Conservation (phyloP, 2,888 invertebrate species). For the Kuschelorhynchus macadamiae region DNA sequence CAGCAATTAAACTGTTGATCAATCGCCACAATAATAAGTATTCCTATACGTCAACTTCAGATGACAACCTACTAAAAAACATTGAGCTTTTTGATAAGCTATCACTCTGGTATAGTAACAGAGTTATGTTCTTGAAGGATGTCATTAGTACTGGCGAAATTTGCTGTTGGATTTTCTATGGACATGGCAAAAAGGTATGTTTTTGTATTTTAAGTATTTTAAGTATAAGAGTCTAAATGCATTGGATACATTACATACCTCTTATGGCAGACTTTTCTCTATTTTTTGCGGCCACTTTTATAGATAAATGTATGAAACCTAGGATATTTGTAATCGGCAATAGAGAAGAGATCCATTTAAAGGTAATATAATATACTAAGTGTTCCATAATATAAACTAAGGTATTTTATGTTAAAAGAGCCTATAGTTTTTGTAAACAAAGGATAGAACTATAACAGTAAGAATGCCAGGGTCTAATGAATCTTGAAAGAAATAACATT, state of each 20-base stretch:
- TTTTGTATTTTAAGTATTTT: background rate
- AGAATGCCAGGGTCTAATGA: too few relatives aligned
- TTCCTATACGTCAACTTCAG: slow-evolving; percentile 97
- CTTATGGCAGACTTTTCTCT: background rate
- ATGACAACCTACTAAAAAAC: slow-evolving; percentile 98
- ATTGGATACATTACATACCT: slow-evolving; percentile 10
- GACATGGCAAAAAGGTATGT: slow-evolving; percentile 93
- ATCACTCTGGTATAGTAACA: slow-evolving; percentile 92
- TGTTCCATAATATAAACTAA: too few relatives aligned
- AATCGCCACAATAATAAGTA: slow-evolving; percentile 99
- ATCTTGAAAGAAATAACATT: too few relatives aligned
- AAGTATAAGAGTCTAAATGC: background rate
- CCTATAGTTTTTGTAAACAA: too few relatives aligned
- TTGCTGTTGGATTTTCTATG: slow-evolving; percentile 99
- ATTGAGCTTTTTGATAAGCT: slow-evolving; percentile 98
- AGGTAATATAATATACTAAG: too few relatives aligned
- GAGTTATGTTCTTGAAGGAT: slow-evolving; percentile 97
- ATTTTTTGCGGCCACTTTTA: too few relatives aligned
- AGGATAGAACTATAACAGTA: too few relatives aligned
- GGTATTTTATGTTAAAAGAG: too few relatives aligned
- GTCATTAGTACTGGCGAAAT: slow-evolving; percentile 99
- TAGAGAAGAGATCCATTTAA: too few relatives aligned
- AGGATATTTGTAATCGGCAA: too few relatives aligned
- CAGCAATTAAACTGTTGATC: slow-evolving; percentile 95
- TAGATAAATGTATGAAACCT: too few relatives aligned